phyloP scores from a whole-genome alignment of 2,888 invertebrate genomes.

The Rhagophthalmus giganteus region DNA sequence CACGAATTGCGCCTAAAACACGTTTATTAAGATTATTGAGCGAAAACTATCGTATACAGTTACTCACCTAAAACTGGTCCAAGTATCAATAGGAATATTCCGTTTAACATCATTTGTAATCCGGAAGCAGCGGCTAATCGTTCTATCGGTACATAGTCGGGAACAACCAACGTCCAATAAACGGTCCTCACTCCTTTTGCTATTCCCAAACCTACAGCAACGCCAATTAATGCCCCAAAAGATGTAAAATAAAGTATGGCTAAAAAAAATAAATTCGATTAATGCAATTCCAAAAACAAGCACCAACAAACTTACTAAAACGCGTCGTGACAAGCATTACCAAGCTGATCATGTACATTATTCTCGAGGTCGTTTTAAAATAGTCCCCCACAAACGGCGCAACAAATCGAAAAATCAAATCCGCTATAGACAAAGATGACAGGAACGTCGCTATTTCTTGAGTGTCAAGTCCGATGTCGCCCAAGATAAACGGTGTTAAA shows the following conservation, averaged over 20 bases:
- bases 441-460: conserved; percentile 64
- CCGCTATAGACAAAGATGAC: conserved; percentile 60
- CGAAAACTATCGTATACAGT: not conserved
- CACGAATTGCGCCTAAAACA: conserved; percentile 64
- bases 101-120: conserved; percentile 71
- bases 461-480: conserved; percentile 64
- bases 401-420: conserved; percentile 64
- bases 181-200: conserved; percentile 72
- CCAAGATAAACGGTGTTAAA: conserved; percentile 67
- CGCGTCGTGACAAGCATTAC: conserved; percentile 63
- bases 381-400: conserved; percentile 70
- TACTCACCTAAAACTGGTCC: conserved; percentile 66
- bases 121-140: conserved; percentile 69
- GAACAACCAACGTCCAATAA: conserved; percentile 69
- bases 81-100: conserved; percentile 62
- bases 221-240: conserved; percentile 52
- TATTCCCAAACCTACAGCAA: conserved; percentile 64
- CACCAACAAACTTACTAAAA: conserved; percentile 64
- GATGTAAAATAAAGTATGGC: conserved; percentile 51
- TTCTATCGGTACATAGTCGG: conserved; percentile 69
- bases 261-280: conserved; percentile 47
- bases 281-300: no score
- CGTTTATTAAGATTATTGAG: not conserved
- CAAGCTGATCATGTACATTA: conserved; percentile 67
- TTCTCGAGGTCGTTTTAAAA: conserved; percentile 63